Conservation (phyloP, 1,140 invertebrate species). For the Scaptomyza montana region DNA sequence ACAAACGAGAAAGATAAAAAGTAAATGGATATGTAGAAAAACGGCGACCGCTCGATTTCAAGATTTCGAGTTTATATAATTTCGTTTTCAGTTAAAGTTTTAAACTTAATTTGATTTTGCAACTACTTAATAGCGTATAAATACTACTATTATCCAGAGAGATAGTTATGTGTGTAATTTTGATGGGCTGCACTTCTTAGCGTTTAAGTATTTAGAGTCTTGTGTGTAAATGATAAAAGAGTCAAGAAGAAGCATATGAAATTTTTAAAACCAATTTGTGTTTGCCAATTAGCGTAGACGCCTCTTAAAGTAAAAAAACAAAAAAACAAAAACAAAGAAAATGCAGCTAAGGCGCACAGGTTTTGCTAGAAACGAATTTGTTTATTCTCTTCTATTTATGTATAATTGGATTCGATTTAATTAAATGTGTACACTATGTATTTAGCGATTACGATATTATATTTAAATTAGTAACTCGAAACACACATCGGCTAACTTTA, state of each 20-base stretch:
- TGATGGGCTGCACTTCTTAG: slow-evolving; percentile 52
- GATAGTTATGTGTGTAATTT: slow-evolving; percentile 30
- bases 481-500: slow-evolving; percentile 47
- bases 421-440: slow-evolving; percentile 57
- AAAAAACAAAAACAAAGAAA: not conserved
- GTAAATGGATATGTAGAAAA: slow-evolving; percentile 10
- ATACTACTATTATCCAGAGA: slow-evolving; percentile 7
- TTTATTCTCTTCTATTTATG: slow-evolving; percentile 55
- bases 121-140: slow-evolving; percentile 13
- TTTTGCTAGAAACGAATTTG: slow-evolving; percentile 78
- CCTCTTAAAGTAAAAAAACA: no score
- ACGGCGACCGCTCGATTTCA: slow-evolving; percentile 11
- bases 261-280: slow-evolving; percentile 36
- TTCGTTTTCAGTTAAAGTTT: slow-evolving; percentile 41
- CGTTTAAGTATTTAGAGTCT: slow-evolving; percentile 36
- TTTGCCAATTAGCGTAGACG: slow-evolving; percentile 41
- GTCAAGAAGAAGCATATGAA: slow-evolving; percentile 51
- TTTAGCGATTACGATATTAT: slow-evolving; percentile 44
- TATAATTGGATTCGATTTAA: slow-evolving; percentile 29
- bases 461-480: slow-evolving; percentile 20
- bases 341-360: slow-evolving; percentile 34
- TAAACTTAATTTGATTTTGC: slow-evolving; percentile 16
- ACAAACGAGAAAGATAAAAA: slow-evolving; percentile 12
- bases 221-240: slow-evolving; percentile 35
- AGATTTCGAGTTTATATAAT: slow-evolving; percentile 25